phyloP scores from a whole-genome alignment of 2,888 invertebrate species.

The Agonopterix subpropinquella region DNA sequence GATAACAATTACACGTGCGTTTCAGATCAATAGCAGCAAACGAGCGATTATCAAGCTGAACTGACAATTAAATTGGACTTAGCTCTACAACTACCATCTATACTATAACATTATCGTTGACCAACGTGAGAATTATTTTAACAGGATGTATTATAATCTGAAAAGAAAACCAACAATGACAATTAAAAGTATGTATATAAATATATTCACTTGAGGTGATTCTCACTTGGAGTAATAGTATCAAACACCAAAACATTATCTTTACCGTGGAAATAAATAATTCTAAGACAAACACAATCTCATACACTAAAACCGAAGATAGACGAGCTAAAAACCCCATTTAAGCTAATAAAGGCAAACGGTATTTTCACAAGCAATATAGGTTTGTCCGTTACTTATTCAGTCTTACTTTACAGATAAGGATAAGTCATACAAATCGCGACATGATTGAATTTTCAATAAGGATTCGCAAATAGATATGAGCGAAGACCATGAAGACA shows the following conservation, averaged over 20 bases:
- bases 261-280: background rate
- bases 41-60: slow-evolving; percentile 24
- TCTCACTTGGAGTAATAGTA: too few relatives aligned
- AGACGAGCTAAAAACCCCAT: slow-evolving; percentile 45
- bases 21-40: background rate
- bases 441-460: slow-evolving; percentile 52
- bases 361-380: slow-evolving; percentile 55
- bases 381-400: slow-evolving; percentile 55
- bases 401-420: slow-evolving; percentile 48
- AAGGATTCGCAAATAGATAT: slow-evolving; percentile 20
- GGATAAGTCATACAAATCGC: slow-evolving; percentile 50
- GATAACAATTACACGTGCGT: background rate
- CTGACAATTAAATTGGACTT: slow-evolving; percentile 27
- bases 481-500: too few relatives aligned
- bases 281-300: slow-evolving; percentile 17
- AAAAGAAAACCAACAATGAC: too few relatives aligned
- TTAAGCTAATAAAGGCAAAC: slow-evolving; percentile 53
- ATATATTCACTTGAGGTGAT: too few relatives aligned
- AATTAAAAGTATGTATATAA: too few relatives aligned
- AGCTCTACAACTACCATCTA: slow-evolving; percentile 17
- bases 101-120: slow-evolving; percentile 22
- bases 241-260: too few relatives aligned
- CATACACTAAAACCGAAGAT: too few relatives aligned
- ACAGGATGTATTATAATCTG: slow-evolving; percentile 2
- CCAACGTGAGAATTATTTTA: slow-evolving; percentile 28